Conservation (phyloP, 2,888 invertebrate species). For the Matsumyia berberina region DNA sequence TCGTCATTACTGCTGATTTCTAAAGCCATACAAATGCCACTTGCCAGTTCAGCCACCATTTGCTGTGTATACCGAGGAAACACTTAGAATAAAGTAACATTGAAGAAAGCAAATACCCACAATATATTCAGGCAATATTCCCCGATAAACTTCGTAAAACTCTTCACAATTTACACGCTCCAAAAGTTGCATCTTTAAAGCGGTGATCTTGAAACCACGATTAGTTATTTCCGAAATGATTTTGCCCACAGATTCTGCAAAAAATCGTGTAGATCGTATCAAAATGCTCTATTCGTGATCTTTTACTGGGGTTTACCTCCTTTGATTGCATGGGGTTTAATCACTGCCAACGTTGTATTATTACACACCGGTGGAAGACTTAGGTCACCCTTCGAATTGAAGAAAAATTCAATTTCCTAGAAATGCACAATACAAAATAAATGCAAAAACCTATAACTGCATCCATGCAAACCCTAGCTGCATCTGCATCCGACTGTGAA, state of each 20-base stretch:
- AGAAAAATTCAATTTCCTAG: slow-evolving; percentile 87
- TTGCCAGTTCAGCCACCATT: slow-evolving; percentile 93
- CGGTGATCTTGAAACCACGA: slow-evolving; percentile 91
- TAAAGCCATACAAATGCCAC: slow-evolving; percentile 94
- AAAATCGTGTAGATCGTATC: not conserved
- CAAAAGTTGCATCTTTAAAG: slow-evolving; percentile 91
- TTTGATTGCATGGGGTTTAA: slow-evolving; percentile 95
- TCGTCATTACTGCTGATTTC: slow-evolving; percentile 90
- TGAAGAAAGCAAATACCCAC: slow-evolving; percentile 83
- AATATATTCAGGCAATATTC: slow-evolving; percentile 91
- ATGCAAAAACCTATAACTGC: not conserved
- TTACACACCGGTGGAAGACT: slow-evolving; percentile 86
- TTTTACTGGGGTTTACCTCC: slow-evolving; percentile 85
- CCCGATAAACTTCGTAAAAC: slow-evolving; percentile 96
- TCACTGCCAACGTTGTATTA: slow-evolving; percentile 91
- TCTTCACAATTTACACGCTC: slow-evolving; percentile 94
- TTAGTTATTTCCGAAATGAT: slow-evolving; percentile 90
- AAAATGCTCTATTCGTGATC: not conserved
- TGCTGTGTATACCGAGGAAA: slow-evolving; percentile 85
- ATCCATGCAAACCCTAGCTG: slow-evolving; percentile 54
- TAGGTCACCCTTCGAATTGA: slow-evolving; percentile 86
- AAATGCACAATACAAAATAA: not conserved
- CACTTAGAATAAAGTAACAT: not conserved
- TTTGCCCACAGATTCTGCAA: slow-evolving; percentile 86
- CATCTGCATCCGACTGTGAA: slow-evolving; percentile 85